Percentiles rank a stretch among this genome's conserved stretches.
Conservation (phyloP, 2,888 invertebrate species). For the Fissipunctia ypsillon region DNA sequence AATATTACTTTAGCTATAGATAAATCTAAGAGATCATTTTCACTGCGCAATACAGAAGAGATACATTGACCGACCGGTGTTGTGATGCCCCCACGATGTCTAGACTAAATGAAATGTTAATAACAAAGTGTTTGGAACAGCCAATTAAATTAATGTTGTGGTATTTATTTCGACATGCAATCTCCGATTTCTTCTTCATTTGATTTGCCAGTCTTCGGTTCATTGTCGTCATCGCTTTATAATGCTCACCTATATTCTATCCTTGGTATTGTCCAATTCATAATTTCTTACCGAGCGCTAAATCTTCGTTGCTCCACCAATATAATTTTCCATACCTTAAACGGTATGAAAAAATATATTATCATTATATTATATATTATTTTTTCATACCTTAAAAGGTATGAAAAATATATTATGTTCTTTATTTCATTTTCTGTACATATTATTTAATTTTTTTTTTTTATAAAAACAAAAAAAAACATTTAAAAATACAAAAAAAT, state of each 20-base stretch:
- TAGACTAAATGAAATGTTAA: slow-evolving; percentile 57
- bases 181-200: slow-evolving; percentile 6
- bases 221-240: not conserved
- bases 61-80: slow-evolving; percentile 39
- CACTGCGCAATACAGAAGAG: slow-evolving; percentile 24
- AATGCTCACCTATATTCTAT: not conserved
- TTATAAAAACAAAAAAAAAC: too few species aligned
- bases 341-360: too few species aligned
- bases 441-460: too few species aligned
- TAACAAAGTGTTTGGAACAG: slow-evolving; percentile 53
- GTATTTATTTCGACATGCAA: slow-evolving; percentile 22
- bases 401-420: too few species aligned
- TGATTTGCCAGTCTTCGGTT: slow-evolving; percentile 25
- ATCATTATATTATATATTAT: too few species aligned
- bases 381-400: too few species aligned
- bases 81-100: slow-evolving; percentile 41
- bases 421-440: too few species aligned
- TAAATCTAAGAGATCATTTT: slow-evolving; percentile 7
- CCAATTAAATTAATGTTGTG: slow-evolving; percentile 41
- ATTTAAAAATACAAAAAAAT: too few species aligned
- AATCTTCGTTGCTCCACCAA: not conserved
- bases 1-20: not conserved
- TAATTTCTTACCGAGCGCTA: not conserved
- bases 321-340: not conserved
- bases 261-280: slow-evolving; percentile 1